Conservation (phyloP, 2,797 vertebrate genomes). For the Champsocephalus gunnari region DNA sequence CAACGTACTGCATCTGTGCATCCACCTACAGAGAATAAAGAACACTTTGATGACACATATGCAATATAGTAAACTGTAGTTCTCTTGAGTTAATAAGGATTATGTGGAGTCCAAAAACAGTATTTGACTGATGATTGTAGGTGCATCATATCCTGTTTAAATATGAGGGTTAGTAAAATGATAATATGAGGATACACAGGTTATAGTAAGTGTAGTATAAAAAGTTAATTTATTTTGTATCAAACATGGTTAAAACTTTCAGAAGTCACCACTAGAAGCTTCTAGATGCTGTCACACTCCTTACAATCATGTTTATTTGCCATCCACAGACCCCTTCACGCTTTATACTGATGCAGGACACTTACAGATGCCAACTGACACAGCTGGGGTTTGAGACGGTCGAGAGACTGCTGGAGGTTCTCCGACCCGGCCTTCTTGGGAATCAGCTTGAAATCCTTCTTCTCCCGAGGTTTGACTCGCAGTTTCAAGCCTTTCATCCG, state of each 20-base stretch:
- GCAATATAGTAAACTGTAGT: not conserved
- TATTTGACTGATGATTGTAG: not conserved
- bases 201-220: not conserved
- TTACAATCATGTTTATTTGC: not conserved
- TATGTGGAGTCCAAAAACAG: too few relatives aligned
- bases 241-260: not conserved
- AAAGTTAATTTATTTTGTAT: not conserved
- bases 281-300: not conserved
- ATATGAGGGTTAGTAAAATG: too few relatives aligned
- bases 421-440: slow-evolving; percentile 76
- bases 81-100: not conserved
- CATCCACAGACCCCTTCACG: too few relatives aligned
- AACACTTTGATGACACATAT: not conserved
- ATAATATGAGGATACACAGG: too few relatives aligned
- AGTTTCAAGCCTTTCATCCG: slow-evolving; percentile 84
- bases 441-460: slow-evolving; percentile 88
- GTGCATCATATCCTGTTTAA: not conserved
- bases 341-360: not conserved
- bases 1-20: slow-evolving; percentile 87
- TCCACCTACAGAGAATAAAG: slow-evolving; percentile 79
- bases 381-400: slow-evolving; percentile 82
- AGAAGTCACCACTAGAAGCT: not conserved
- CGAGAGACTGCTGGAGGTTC: slow-evolving; percentile 76
- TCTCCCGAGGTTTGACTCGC: slow-evolving; percentile 89
- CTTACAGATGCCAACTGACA: slow-evolving; percentile 85